Evolutionary conservation across 1,140 invertebrate species (phyloP), one percentile per base, ranked within the genome.

Genomic region (Apis cerana): DNA sequence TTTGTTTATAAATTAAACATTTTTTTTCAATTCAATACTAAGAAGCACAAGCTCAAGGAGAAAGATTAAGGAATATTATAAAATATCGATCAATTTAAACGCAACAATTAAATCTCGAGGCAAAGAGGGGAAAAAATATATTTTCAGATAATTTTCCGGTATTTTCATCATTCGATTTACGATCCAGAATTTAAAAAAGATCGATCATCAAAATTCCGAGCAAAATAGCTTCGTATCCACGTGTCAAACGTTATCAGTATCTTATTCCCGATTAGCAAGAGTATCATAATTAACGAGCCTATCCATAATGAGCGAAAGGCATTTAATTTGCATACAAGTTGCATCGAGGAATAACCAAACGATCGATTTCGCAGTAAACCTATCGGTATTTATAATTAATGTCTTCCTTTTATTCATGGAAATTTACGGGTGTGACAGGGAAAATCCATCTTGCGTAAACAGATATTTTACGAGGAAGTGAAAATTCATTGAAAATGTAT

Each of bases 171-270:
- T 33, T 33, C 2, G 59, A 58, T 13, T 33, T 10, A 50, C 5
- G 10, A 10, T 69, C 13, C 17, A 33, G 54, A 10, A n/a, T 13
- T 67, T n/a, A 59, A 11, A 59, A 11, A 33, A 58, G 61, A 67
- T 56, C 11, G 11, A 52, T 72, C 84, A 85, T 81, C 50, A 23
- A 68, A 54, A 77, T 79, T 33, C 23, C 7, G 9, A 19, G 43
- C 11, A 23, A 56, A n/a, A 77, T 33, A 17, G 17, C 13, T 10
- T 52, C 13, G 10, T 27, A 76, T 70, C 27, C 59, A 59, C 70
- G 70, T 81, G 85, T 4, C 70, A 62, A 11, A 58, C 69, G 43
- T 85, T 77, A 88, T 85, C 86, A n/a, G 13, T 54, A 65, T 69
- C 54, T 65, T 67, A 80, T 82, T 7, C 33, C 52, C 13, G 21